Evolutionary conservation across 2,113 vertebrate genomes (phyloP), one percentile per base, ranked within the genome.

Genomic region (Nyctibius bracteatus): DNA sequence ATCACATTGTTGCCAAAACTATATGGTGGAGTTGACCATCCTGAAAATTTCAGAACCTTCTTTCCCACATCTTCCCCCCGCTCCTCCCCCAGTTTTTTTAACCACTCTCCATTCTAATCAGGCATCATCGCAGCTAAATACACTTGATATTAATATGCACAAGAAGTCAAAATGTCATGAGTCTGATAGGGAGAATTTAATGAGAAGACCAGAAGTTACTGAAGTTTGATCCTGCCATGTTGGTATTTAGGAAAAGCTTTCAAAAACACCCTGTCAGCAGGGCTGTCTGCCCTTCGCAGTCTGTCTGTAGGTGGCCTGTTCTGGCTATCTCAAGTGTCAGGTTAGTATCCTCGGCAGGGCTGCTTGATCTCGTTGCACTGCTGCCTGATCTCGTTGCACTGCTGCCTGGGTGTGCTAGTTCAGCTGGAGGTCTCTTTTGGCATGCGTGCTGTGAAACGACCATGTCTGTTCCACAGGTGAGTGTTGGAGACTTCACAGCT

Each of bases 361-460:
- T 33, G 47, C 39, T 59, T 44, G 49, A 28, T 44, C 27, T 66
- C 1, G 0, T 14, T 58, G 58, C 22, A 3, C 31, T 59, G 52
- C 81, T 67, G 58, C 47, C 52, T 35, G 8, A 28, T 44, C 27
- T 66, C 1, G 0, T 14, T 58, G 58, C 22, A 3, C 31, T 59
- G 52, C 81, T 67, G 58, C 47, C 52, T 35, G 8, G 8, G 28
- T 3, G 2, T 65, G 62, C 72, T 86, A 19, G 58, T 79, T 47
- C 58, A 5, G 8, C 81, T 68, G 73, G 59, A 52, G 49, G 21
- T 31, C n/a, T 86, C 28, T 61, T 62, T 66, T 67, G 74, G 57
- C 72, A 8, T 2, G 0, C 1, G 0, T 51, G 73, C 18, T 22
- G 20, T 25, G 35, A n/a, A 67, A 51, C 10, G 11, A 6, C 67